Base-by-base conservation (phyloP, 1,140 invertebrate species). In the Eciton burchellii region DNA sequence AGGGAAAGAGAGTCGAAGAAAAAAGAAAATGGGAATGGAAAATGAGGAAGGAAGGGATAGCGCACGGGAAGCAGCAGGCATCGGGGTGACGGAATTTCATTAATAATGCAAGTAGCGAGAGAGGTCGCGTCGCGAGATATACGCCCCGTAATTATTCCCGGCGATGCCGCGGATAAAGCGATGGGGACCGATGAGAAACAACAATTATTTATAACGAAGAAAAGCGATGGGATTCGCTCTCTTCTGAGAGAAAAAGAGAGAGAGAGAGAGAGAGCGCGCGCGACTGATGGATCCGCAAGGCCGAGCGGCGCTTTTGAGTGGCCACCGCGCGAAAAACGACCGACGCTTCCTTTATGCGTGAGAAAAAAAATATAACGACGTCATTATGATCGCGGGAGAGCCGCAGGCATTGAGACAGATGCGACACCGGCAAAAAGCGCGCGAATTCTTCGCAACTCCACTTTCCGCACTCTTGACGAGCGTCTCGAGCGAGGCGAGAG, bases 161-260 rank as follows among this genome's bases (percentile, higher is more conserved):
- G 26, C 45, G 43, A 16, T 16, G 35, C 60, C 43, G 29, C 56
- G 19, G 24, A 79, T 68, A 70, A 43, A 29, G 49, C 63, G 59
- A 76, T 45, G 24, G 2, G 16, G 6, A 26, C 63, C 52, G 49
- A 70, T 70, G 63, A 19, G 26, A 29, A 56, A 56, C 63, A 79
- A 79, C 49, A 79, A 79, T 79, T 79, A 79, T 79, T 79, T 79
- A 79, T 79, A 79, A 79, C 70, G 63, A 79, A 79, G 74, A 68
- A 79, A 79, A n/a, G 62, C 43, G 63, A 79, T 21, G 63, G 16
- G 29, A 24, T 8, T 76, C 12, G 6, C 35, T 35, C 2, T 35
- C 35, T 35, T 6, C 6, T 35, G 35, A 35, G 35, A 35, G 35
- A 35, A 6, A 2, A 6, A 35, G 35, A 35, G 35, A 35, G 35